Evolutionary conservation across 2,888 invertebrate genomes (phyloP).

Genomic region (Acronicta psi): DNA sequence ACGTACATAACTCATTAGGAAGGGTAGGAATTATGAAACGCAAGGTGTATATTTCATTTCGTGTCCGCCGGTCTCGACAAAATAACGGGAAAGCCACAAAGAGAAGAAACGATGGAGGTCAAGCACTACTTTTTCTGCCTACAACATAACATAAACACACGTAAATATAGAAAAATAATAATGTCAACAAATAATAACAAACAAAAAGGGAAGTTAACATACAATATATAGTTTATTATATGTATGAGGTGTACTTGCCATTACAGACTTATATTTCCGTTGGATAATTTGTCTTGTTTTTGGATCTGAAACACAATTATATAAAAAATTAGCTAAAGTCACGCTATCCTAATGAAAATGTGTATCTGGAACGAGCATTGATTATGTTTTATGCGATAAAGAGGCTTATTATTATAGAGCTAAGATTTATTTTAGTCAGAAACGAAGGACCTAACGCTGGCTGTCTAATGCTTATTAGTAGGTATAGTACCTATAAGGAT

Average conservation of each 20-base stretch:
- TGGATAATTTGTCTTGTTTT: conserved; percentile 98
- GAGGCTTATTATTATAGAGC: too few relatives aligned
- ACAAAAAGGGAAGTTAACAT: conserved; percentile 10
- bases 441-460: too few relatives aligned
- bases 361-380: too few relatives aligned
- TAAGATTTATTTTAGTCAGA: too few relatives aligned
- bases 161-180: conserved; percentile 22
- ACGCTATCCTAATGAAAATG: too few relatives aligned
- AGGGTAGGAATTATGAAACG: conserved; percentile 75
- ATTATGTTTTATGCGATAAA: too few relatives aligned
- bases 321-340: background rate
- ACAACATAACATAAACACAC: conserved; percentile 83
- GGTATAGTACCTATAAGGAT: too few relatives aligned
- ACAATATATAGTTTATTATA: conserved; percentile 6
- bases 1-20: conserved; percentile 81
- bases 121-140: conserved; percentile 93
- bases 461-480: too few relatives aligned
- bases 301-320: conserved; percentile 94
- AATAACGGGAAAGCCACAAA: conserved; percentile 90
- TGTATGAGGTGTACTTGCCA: conserved; percentile 92
- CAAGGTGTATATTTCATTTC: conserved; percentile 78
- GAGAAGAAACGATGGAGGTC: conserved; percentile 94
- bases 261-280: conserved; percentile 98
- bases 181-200: conserved; percentile 1
- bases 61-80: conserved; percentile 77